These are phyloP conservation scores for Temnothorax nylanderi DNA, from an alignment of 1,140 invertebrate genomes.

Conservation along the genomic window DNA sequence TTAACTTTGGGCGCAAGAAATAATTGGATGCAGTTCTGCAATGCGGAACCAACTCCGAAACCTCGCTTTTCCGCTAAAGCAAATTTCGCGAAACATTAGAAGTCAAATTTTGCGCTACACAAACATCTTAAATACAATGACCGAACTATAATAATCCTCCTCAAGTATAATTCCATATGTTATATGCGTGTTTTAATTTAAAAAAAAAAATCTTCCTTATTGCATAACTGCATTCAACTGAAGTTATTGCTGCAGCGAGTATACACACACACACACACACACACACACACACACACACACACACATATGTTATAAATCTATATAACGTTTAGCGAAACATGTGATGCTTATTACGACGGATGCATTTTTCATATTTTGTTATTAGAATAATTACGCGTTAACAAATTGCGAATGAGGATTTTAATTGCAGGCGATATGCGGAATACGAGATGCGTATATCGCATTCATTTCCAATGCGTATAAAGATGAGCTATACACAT, in stretches of 20 bases:
- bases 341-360: background rate
- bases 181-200: no score
- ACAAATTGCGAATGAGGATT: slow-evolving; percentile 44
- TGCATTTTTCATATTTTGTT: slow-evolving; percentile 43
- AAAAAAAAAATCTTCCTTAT: no score
- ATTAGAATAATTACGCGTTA: slow-evolving; percentile 44
- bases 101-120: no score
- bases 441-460: background rate
- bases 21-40: background rate
- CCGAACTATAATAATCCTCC: no score
- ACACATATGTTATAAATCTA: background rate
- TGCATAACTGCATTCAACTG: no score
- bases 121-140: no score
- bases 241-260: background rate
- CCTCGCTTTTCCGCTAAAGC: no score
- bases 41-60: no score
- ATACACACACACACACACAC: background rate
- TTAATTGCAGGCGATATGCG: slow-evolving; percentile 32
- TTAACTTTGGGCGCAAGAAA: background rate
- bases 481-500: slow-evolving; percentile 3
- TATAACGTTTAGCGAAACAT: background rate
- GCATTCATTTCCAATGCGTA: slow-evolving; percentile 17
- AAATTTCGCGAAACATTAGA: no score
- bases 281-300: no score
- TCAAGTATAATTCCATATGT: no score